Evolutionary conservation across 2,797 vertebrate genomes (phyloP).

Genomic region (Melopsittacus undulatus): DNA sequence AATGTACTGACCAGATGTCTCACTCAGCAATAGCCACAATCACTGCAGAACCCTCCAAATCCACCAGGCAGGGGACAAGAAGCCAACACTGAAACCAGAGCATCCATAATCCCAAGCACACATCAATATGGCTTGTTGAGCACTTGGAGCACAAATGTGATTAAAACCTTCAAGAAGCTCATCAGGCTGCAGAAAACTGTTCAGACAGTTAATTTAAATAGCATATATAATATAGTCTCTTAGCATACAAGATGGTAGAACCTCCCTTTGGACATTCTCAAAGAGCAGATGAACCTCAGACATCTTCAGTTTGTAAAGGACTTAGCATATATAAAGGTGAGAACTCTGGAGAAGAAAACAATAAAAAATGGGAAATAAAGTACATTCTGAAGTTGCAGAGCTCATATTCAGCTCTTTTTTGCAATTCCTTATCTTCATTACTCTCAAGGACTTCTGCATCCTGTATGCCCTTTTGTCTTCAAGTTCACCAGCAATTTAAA

Average conservation of each 20-base stretch:
- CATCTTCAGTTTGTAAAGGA: background rate
- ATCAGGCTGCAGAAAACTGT: background rate
- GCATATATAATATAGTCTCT: fast-evolving
- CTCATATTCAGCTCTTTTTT: background rate
- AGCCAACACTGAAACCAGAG: background rate
- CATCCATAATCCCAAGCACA: background rate
- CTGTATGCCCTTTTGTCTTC: background rate
- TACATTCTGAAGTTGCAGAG: background rate
- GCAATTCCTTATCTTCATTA: background rate
- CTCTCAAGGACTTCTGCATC: background rate
- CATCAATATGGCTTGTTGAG: background rate
- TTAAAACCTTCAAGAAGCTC: background rate
- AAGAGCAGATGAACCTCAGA: background rate
- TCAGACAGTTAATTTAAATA: background rate
- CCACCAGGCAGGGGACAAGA: background rate
- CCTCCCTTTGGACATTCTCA: background rate
- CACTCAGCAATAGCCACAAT: background rate
- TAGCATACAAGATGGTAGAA: fast-evolving
- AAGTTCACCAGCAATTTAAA: background rate
- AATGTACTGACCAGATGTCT: background rate
- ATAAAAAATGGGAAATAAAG: background rate
- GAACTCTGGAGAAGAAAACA: background rate
- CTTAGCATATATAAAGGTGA: background rate
- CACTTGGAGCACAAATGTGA: background rate
- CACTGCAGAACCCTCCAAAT: background rate